These are phyloP conservation scores for Volucella inanis DNA, from an alignment of 2,888 invertebrate species.

Conservation along the genomic window DNA sequence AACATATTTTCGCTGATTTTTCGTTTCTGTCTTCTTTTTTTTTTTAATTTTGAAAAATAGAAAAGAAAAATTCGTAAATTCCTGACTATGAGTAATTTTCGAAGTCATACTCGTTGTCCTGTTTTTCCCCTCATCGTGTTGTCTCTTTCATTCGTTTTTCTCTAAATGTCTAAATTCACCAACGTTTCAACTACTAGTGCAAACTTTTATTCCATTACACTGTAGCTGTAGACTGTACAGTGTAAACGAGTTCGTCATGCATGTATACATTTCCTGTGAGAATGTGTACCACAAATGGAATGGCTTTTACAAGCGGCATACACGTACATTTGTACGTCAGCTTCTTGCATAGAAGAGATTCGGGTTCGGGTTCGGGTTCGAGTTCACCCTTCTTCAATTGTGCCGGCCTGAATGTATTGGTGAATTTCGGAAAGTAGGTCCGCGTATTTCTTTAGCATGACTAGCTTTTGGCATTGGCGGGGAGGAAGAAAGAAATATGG, in stretches of 20 bases:
- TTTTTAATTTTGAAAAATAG: slow-evolving; percentile 39
- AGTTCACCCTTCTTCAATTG: slow-evolving; percentile 55
- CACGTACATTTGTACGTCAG: slow-evolving; percentile 13
- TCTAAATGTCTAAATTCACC: slow-evolving; percentile 50
- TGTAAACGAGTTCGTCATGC: background rate
- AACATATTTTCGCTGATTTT: slow-evolving; percentile 7
- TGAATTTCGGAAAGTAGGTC: slow-evolving; percentile 73
- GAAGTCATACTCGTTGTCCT: slow-evolving; percentile 30
- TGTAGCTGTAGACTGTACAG: background rate
- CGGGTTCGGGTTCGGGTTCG: slow-evolving; percentile 26
- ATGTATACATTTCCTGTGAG: slow-evolving; percentile 41
- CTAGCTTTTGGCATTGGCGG: slow-evolving; percentile 66
- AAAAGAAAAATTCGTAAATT: slow-evolving; percentile 55
- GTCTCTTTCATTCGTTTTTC: slow-evolving; percentile 10
- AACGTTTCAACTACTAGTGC: slow-evolving; percentile 30
- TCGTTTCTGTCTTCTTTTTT: slow-evolving; percentile 19
- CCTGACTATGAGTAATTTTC: slow-evolving; percentile 71
- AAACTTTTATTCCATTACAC: background rate
- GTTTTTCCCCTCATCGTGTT: background rate
- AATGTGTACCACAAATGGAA: slow-evolving; percentile 22
- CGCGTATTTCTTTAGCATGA: slow-evolving; percentile 63
- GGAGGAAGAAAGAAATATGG: slow-evolving; percentile 25
- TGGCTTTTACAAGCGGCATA: slow-evolving; percentile 38
- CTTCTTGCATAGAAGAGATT: too few relatives aligned
- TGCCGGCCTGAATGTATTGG: slow-evolving; percentile 47